A percentile compares a stretch with the other conserved stretches of the same genome.
These are phyloP conservation scores for Agrochola macilenta DNA, from an alignment of 2,888 invertebrate genomes.

Conservation along the genomic window DNA sequence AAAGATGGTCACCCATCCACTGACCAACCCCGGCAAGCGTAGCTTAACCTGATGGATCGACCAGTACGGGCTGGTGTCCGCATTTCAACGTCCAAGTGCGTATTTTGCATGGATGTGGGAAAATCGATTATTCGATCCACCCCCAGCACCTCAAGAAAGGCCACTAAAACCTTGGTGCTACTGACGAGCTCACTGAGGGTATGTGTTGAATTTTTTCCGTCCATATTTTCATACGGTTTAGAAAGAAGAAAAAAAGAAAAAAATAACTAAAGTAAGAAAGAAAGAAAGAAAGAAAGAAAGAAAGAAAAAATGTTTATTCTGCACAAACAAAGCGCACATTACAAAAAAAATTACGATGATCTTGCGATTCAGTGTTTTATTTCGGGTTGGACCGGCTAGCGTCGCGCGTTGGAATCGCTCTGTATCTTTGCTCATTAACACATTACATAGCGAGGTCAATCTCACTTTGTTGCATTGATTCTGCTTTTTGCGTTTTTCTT, in stretches of 20 bases:
- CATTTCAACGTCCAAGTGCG: background rate
- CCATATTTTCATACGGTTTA: too few species aligned
- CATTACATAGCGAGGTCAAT: too few species aligned
- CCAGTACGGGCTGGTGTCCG: background rate
- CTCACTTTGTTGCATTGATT: background rate
- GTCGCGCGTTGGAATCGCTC: background rate
- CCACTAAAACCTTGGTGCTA: background rate
- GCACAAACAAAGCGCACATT: too few species aligned
- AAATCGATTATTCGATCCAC: background rate
- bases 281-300: too few species aligned
- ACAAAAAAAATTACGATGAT: background rate
- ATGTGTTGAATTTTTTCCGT: too few species aligned
- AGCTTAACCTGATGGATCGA: too few species aligned
- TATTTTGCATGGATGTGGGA: background rate
- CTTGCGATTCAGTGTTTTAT: background rate
- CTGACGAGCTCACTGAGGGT: background rate
- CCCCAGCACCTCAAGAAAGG: background rate
- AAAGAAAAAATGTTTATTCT: too few species aligned
- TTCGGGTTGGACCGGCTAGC: background rate
- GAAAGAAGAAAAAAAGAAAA: too few species aligned
- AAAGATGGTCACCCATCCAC: too few species aligned
- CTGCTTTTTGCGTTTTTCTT: too few species aligned
- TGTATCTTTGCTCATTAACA: background rate
- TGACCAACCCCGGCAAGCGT: too few species aligned
- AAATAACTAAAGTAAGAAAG: too few species aligned